phyloP scores from a whole-genome alignment of 2,113 vertebrate species.

The Platysteira castanea region DNA sequence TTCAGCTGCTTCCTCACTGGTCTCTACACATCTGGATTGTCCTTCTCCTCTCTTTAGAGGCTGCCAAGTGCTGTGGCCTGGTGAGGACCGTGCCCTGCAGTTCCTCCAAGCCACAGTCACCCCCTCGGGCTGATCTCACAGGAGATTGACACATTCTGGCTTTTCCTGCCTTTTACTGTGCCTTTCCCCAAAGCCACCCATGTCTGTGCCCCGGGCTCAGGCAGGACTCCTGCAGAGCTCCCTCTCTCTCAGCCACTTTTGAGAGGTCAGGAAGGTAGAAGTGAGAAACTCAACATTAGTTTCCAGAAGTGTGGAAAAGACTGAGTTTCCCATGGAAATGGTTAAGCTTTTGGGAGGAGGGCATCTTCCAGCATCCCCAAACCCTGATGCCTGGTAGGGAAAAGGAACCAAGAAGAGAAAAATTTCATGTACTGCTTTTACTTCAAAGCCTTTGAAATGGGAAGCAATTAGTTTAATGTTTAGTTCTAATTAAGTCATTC shows the following conservation, averaged over 20 bases:
- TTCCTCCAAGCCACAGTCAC: background rate
- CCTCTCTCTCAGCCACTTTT: background rate
- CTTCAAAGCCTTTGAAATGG: background rate
- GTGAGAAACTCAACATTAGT: accelerated
- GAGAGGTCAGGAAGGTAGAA: background rate
- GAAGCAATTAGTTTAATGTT: slow-evolving; percentile 36
- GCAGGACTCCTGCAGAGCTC: background rate
- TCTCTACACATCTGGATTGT: background rate
- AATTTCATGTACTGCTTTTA: background rate
- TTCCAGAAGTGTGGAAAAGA: background rate
- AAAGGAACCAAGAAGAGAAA: background rate
- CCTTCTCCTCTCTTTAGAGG: background rate
- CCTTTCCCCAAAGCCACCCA: accelerated
- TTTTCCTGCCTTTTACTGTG: background rate
- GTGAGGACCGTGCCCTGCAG: background rate
- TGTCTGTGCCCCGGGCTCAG: background rate
- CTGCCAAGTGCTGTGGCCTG: background rate
- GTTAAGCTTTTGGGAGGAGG: background rate
- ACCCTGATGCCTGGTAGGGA: background rate
- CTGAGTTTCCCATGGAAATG: accelerated
- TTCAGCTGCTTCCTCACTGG: background rate
- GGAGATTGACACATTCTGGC: background rate
- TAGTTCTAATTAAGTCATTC: slow-evolving; percentile 11
- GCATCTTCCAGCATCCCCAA: background rate
- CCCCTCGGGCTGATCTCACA: accelerated